phyloP scores from a whole-genome alignment of 2,888 invertebrate genomes.

The Rhyacophila evoluta region DNA sequence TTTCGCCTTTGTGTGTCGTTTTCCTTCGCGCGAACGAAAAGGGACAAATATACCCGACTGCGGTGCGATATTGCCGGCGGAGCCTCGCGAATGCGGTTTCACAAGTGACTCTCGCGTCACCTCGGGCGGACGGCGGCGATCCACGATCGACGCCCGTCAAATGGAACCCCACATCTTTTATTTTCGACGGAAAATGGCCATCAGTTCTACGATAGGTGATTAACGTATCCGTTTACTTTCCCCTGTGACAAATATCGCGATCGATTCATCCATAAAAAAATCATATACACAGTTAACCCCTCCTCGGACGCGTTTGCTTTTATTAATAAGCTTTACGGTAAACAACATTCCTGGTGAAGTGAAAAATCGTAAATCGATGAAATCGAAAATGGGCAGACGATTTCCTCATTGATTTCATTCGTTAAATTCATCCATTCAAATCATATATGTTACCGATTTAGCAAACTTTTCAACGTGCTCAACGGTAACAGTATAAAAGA shows the following conservation, averaged over 20 bases:
- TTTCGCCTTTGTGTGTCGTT: slow-evolving; percentile 5
- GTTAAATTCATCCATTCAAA: too few species aligned
- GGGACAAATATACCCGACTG: slow-evolving; percentile 25
- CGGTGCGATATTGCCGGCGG: slow-evolving; percentile 53
- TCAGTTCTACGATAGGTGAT: slow-evolving; percentile 46
- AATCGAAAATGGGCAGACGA: background rate
- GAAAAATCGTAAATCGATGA: slow-evolving; percentile 8
- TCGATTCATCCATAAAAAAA: background rate
- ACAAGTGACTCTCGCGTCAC: slow-evolving; percentile 48
- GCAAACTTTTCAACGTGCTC: too few species aligned
- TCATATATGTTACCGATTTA: background rate
- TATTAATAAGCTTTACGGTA: slow-evolving; percentile 18
- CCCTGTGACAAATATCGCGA: slow-evolving; percentile 2
- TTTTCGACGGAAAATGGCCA: slow-evolving; percentile 58
- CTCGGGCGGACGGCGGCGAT: slow-evolving; percentile 56
- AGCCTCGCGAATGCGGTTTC: slow-evolving; percentile 51
- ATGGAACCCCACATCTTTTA: slow-evolving; percentile 60
- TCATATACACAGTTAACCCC: too few species aligned
- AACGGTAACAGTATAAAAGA: background rate
- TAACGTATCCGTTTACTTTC: background rate
- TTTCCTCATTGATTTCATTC: background rate
- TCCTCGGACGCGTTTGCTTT: background rate
- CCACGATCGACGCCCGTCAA: slow-evolving; percentile 54
- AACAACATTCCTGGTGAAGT: slow-evolving; percentile 27
- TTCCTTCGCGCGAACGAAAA: slow-evolving; percentile 26